Evolutionary conservation across 2,113 vertebrate species (phyloP), one percentile per base, ranked within the genome.

Genomic region (Gallinago paraguaiae): DNA sequence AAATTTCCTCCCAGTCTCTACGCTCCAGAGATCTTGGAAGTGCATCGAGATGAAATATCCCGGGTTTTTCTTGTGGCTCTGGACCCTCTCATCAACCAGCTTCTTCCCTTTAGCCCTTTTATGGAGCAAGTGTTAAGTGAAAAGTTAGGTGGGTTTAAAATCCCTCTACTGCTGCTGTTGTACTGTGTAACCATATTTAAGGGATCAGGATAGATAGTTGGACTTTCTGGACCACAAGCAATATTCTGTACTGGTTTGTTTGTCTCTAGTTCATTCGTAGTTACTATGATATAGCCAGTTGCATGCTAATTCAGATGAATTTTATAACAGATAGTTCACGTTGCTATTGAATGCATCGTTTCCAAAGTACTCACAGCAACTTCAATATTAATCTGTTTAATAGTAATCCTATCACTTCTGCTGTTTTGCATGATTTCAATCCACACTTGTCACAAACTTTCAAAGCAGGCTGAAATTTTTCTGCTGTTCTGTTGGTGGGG

Each of bases 1-100:
- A 98, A 98, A 90, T 98, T 99, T 93, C 98, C 99, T 76, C 99
- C 99, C 17, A 99, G 98, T 91, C 94, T 99, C 13, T 97, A 97
- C 71, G 98, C 98, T 78, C 91, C 97, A 27, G 57, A 87, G 5
- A 97, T 99, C 63, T 95, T 97, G 3, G 72, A 97, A 13, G 82
- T 87, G 79, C 98, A 98, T 41, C 96, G 60, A 37, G 98, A 98
- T 86, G 99, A 99, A 97, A 96, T 99, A 93, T 98, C 94, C 13
- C 94, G 68, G 6, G 95, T 98, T n/a, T 98, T 99, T 86, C 96
- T 99, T 39, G 98, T 99, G 88, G 98, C 98, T 60, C 96, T 99
- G 97, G 98, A 99, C 43, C 97, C 98, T 16, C 98, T 99, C 53
- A 68, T 99, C 96, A 96, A 88, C 8, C 98, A 99, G 54, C 97